These are phyloP conservation scores for Odocoileus hemionus DNA, from an alignment of 2,113 vertebrate species.

Conservation along the genomic window DNA sequence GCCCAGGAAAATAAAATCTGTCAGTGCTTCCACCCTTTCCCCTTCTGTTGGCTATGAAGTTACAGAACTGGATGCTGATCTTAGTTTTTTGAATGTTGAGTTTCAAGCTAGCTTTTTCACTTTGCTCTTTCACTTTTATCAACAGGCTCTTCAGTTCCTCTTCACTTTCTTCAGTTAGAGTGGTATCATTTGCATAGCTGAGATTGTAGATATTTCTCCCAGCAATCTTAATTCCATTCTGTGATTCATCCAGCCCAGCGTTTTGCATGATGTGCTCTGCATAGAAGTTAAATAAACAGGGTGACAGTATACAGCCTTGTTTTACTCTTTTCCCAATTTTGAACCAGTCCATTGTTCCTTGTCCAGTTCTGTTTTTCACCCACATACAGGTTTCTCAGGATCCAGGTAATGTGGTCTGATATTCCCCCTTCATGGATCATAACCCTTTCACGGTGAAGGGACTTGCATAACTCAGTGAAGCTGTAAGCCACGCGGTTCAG, in stretches of 20 bases:
- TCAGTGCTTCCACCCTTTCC: background rate
- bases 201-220: background rate
- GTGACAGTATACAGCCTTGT: background rate
- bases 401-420: background rate
- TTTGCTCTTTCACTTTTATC: background rate
- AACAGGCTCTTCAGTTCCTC: background rate
- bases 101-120: background rate
- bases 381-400: background rate
- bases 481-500: background rate
- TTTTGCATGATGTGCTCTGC: background rate
- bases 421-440: background rate
- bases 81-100: background rate
- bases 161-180: background rate
- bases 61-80: background rate
- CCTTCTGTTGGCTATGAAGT: background rate
- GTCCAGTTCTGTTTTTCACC: background rate
- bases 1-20: background rate
- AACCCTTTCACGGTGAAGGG: background rate
- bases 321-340: background rate
- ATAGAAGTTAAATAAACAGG: background rate
- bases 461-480: background rate
- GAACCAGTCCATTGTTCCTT: background rate
- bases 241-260: background rate
- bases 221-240: background rate
- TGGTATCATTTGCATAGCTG: background rate